phyloP scores from a whole-genome alignment of 2,797 vertebrate species.

The Crenuchus spilurus region DNA sequence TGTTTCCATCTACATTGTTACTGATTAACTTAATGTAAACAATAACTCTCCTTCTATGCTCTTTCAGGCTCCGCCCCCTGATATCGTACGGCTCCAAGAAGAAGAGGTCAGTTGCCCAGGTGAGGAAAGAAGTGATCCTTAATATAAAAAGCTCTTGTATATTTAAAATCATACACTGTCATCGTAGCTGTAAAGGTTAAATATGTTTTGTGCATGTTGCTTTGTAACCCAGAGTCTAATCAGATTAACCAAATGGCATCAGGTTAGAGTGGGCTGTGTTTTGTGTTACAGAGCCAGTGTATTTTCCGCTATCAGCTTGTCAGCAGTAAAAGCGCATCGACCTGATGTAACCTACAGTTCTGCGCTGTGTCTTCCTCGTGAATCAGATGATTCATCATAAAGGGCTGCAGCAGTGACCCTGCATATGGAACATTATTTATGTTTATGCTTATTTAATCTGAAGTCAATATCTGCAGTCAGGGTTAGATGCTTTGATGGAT shows the following conservation, averaged over 20 bases:
- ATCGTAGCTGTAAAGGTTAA: not conserved
- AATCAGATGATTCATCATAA: slow-evolving; percentile 33
- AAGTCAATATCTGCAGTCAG: slow-evolving; percentile 35
- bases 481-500: slow-evolving; percentile 22
- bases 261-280: slow-evolving; percentile 10
- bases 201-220: slow-evolving; percentile 1
- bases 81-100: slow-evolving; percentile 82
- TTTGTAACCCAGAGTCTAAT: slow-evolving; percentile 24
- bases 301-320: slow-evolving; percentile 24
- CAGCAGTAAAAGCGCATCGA: slow-evolving; percentile 9
- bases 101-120: slow-evolving; percentile 80
- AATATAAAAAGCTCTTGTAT: too few relatives aligned
- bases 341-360: not conserved
- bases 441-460: slow-evolving; percentile 26
- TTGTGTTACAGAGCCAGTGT: slow-evolving; percentile 10
- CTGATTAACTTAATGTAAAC: not conserved
- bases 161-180: too few relatives aligned
- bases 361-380: slow-evolving; percentile 16
- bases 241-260: slow-evolving; percentile 19
- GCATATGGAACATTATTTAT: slow-evolving; percentile 7
- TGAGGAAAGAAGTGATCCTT: slow-evolving; percentile 54
- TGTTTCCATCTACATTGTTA: not conserved
- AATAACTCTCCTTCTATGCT: slow-evolving; percentile 24
- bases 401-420: slow-evolving; percentile 5
- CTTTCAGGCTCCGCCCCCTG: slow-evolving; percentile 83